phyloP scores from a whole-genome alignment of 2,888 invertebrate genomes.

The Pseudanteris insignis region DNA sequence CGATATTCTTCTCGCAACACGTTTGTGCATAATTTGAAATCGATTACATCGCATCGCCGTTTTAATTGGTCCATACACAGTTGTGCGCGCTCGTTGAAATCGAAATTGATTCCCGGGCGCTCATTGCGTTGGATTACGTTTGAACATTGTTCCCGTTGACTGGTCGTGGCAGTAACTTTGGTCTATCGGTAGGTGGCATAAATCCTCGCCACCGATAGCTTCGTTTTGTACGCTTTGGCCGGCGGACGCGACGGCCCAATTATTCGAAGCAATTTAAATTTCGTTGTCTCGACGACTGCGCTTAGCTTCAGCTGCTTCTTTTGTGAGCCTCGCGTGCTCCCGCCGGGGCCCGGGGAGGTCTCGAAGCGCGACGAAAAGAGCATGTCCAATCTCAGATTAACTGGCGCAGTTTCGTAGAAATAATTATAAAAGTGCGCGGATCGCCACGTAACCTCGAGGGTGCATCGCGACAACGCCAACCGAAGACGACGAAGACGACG shows the following conservation, averaged over 20 bases:
- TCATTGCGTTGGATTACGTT: constrained; percentile 39
- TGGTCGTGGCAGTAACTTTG: constrained; percentile 35
- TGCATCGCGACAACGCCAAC: constrained; percentile 56
- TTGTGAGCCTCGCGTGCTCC: constrained; percentile 28
- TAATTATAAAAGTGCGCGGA: constrained; percentile 56
- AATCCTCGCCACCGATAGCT: constrained; percentile 40
- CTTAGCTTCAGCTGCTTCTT: constrained; percentile 26
- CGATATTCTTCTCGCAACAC: constrained; percentile 38
- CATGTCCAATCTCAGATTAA: constrained; percentile 46
- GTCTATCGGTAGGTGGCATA: constrained; percentile 43
- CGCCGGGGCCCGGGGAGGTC: constrained; percentile 32
- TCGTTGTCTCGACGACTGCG: constrained; percentile 40
- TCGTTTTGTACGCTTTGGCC: constrained; percentile 31
- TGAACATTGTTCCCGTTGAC: constrained; percentile 40
- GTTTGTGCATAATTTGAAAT: constrained; percentile 44
- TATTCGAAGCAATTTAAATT: constrained; percentile 47
- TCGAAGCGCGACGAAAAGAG: constrained; percentile 43
- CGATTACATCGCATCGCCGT: constrained; percentile 38
- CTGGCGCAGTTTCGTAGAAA: constrained; percentile 47
- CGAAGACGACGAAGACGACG: constrained; percentile 43
- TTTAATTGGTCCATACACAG: constrained; percentile 37
- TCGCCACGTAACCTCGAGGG: constrained; percentile 63
- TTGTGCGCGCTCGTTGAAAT: constrained; percentile 24
- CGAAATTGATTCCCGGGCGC: constrained; percentile 39
- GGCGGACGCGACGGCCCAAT: constrained; percentile 42